Evolutionary conservation across 2,113 vertebrate genomes (phyloP).

Genomic region (Cathartes aura): DNA sequence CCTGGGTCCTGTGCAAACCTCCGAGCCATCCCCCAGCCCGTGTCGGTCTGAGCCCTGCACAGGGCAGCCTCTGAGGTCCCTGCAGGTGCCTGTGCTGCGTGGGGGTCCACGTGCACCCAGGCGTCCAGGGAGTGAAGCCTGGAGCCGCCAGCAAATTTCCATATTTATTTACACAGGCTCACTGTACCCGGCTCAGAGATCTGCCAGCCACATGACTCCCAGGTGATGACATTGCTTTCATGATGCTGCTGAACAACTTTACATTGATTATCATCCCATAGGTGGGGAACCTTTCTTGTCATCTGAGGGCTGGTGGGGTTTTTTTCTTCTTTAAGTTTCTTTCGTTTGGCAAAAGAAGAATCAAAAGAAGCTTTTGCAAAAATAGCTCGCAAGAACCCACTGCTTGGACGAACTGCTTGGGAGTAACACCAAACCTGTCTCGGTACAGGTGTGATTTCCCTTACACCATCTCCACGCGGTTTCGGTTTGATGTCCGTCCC

Average conservation of each 20-base stretch:
- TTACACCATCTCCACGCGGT: not conserved
- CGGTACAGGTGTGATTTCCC: not conserved
- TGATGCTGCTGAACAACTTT: not conserved
- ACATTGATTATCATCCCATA: not conserved
- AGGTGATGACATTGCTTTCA: rapidly evolving
- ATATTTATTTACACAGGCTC: not conserved
- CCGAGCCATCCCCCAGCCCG: rapidly evolving
- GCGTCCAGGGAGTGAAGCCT: not conserved
- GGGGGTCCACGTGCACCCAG: not conserved
- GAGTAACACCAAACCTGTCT: not conserved
- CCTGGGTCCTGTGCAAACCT: not conserved
- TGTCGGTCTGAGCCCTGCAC: rapidly evolving
- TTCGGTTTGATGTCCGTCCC: not conserved
- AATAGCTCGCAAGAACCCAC: not conserved
- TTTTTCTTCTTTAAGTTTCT: not conserved
- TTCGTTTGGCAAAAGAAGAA: not conserved
- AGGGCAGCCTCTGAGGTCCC: not conserved
- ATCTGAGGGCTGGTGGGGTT: not conserved
- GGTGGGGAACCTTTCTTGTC: not conserved
- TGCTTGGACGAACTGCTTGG: rapidly evolving
- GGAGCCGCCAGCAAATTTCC: not conserved
- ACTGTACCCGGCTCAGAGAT: not conserved
- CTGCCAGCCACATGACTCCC: not conserved
- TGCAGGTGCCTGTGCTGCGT: not conserved
- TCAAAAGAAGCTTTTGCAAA: not conserved